Conservation (phyloP, 2,888 invertebrate species). For the Protonemura montana region DNA sequence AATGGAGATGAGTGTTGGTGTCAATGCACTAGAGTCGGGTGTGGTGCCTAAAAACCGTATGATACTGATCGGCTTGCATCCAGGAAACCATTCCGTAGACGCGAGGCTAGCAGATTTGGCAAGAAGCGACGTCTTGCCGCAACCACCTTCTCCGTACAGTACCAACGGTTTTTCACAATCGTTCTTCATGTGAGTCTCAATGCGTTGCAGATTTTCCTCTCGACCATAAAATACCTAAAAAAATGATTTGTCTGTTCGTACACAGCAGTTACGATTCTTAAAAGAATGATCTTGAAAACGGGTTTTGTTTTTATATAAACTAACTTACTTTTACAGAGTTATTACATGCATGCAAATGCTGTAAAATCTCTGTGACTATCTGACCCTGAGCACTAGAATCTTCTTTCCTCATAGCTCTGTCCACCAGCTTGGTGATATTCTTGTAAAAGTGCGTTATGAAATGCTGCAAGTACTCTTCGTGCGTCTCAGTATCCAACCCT, state of each 20-base stretch:
- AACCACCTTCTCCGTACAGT: slow-evolving; percentile 94
- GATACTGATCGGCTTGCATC: slow-evolving; percentile 82
- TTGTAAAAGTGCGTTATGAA: slow-evolving; percentile 95
- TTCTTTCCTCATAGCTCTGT: slow-evolving; percentile 94
- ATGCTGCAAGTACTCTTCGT: slow-evolving; percentile 91
- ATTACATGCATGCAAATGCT: slow-evolving; percentile 94
- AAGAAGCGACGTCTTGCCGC: slow-evolving; percentile 95
- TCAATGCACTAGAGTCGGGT: slow-evolving; percentile 93
- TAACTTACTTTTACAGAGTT: slow-evolving; percentile 80
- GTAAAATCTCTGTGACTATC: slow-evolving; percentile 91
- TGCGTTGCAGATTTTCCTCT: slow-evolving; percentile 81
- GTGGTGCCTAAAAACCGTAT: slow-evolving; percentile 95
- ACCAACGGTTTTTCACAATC: slow-evolving; percentile 88
- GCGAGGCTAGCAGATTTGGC: slow-evolving; percentile 90
- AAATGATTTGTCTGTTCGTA: not conserved
- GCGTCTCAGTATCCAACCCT: slow-evolving; percentile 90
- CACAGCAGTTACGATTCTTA: no score
- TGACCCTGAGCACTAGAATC: slow-evolving; percentile 93
- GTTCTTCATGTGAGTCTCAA: slow-evolving; percentile 83
- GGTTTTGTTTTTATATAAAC: no score
- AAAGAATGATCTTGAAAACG: no score
- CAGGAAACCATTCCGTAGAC: slow-evolving; percentile 75
- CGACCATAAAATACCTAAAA: slow-evolving; percentile 87
- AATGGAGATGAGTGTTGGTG: slow-evolving; percentile 92
- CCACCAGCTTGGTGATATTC: slow-evolving; percentile 89